A percentile compares a stretch with the other conserved stretches of the same genome.
These are phyloP conservation scores for Macroramphosus scolopax DNA, from an alignment of 2,797 vertebrate species.

Conservation along the genomic window DNA sequence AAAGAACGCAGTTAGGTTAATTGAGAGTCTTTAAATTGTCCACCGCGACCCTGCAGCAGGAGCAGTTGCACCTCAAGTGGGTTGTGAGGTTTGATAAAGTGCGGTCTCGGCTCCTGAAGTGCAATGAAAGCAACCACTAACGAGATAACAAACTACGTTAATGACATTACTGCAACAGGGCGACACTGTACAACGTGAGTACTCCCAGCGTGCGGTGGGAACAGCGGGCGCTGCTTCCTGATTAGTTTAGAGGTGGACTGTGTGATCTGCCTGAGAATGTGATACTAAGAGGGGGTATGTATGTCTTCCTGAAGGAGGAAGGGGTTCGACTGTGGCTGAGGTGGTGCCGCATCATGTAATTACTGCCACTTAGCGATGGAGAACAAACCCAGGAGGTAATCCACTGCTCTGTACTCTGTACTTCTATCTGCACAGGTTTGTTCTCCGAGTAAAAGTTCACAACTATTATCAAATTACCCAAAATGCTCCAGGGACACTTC, in stretches of 20 bases:
- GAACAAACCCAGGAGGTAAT: conserved; percentile 63
- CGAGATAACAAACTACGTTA: conserved; percentile 2
- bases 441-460: conserved; percentile 33
- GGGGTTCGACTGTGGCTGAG: conserved; percentile 65
- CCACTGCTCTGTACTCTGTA: conserved; percentile 35
- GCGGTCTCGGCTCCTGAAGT: too few relatives aligned
- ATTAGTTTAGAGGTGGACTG: conserved; percentile 62
- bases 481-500: conserved; percentile 27
- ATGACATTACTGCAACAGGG: conserved; percentile 11
- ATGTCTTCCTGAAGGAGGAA: conserved; percentile 55
- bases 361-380: conserved; percentile 74
- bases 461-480: conserved; percentile 45
- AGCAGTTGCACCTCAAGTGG: too few relatives aligned
- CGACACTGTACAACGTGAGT: conserved; percentile 36
- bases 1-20: too few relatives aligned
- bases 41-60: too few relatives aligned
- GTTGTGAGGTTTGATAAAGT: too few relatives aligned
- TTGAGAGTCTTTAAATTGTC: too few relatives aligned
- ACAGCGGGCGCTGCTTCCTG: conserved; percentile 66
- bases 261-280: conserved; percentile 28
- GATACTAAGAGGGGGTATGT: conserved; percentile 6
- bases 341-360: conserved; percentile 74
- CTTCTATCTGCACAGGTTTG: conserved; percentile 57
- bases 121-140: neutral
- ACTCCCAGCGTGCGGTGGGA: conserved; percentile 56